Base-by-base conservation (phyloP, 2,888 invertebrate species). In the Slavum lentiscoides region DNA sequence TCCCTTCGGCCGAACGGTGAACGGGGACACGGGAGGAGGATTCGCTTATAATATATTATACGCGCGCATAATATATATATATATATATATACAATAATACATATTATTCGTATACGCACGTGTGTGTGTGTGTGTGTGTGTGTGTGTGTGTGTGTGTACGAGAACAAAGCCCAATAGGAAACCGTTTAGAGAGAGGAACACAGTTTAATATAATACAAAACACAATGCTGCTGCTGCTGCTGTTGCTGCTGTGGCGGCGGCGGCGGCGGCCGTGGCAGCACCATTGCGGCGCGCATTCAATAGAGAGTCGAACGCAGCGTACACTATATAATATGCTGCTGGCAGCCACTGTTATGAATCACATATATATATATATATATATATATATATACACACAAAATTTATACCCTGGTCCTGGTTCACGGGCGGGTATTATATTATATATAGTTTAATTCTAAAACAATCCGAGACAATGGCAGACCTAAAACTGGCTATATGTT, bases 311-410 rank as follows among this genome's bases (percentile, higher is more conserved):
- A 70, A 70, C 39, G 70, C 74, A 1, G 30, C 4, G 4, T 30
- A 74, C 70, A 77, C 70, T 77, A 77, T n/a, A n/a, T n/a, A n/a
- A n/a, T n/a, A n/a, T 80, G 77, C 69, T 80, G 8, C 77, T 80
- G 77, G 77, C 77, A 80, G 77, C 77, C 77, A 80, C 77, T 80
- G 77, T 80, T 80, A 80, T 80, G 77, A 80, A 80, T 80, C 77
- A 80, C 77, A n/a, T 30, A 1, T 30, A 30, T 30, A 30, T 4
- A 4, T 53, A 61, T 70, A 70, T 55, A 62, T 30, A 1, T 30
- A 30, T 30, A 30, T 4, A 4, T 53, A 61, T 70, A 70, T 55
- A 62, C 70, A 70, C 64, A 80, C 77, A 70, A 80, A 80, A 80
- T 80, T 80, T 80, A 80, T 80, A 80, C 70, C 77, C 61, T 49